Evolutionary conservation across 2,113 vertebrate species (phyloP).

Genomic region (Nyctereutes procyonoides): DNA sequence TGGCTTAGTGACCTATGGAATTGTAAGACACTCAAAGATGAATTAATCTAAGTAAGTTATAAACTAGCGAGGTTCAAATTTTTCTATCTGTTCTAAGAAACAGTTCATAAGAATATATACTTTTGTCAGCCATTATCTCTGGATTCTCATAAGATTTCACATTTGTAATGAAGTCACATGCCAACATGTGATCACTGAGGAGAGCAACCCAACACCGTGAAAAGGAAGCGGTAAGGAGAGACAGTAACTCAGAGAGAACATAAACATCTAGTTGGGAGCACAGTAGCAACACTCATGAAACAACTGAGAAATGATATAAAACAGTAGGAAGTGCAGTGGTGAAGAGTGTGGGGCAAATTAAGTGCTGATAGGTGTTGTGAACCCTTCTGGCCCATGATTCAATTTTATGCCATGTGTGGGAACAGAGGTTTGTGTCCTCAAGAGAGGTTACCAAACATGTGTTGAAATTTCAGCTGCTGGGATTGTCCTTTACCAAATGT

Average conservation of each 20-base stretch:
- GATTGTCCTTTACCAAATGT: not conserved
- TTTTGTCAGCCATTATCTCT: not conserved
- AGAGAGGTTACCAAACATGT: not conserved
- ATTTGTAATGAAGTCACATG: not conserved
- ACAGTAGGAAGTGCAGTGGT: not conserved
- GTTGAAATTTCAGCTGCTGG: not conserved
- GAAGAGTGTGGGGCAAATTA: not conserved
- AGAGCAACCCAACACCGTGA: not conserved
- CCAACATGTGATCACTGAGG: not conserved
- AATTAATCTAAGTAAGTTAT: slow-evolving; percentile 36
- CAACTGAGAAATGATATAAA: not conserved
- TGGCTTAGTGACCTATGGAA: slow-evolving; percentile 29
- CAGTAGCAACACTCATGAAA: not conserved
- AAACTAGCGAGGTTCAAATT: not conserved
- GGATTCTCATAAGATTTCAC: slow-evolving; percentile 21
- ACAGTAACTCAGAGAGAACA: not conserved
- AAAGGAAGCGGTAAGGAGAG: not conserved
- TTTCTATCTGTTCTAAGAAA: slow-evolving; percentile 6
- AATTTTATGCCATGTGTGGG: not conserved
- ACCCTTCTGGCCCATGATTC: not conserved
- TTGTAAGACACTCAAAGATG: not conserved
- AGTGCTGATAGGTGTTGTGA: not conserved
- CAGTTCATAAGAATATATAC: not conserved
- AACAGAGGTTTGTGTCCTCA: not conserved
- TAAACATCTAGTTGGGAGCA: not conserved